phyloP scores from a whole-genome alignment of 2,113 vertebrate genomes.

The Camelus bactrianus region DNA sequence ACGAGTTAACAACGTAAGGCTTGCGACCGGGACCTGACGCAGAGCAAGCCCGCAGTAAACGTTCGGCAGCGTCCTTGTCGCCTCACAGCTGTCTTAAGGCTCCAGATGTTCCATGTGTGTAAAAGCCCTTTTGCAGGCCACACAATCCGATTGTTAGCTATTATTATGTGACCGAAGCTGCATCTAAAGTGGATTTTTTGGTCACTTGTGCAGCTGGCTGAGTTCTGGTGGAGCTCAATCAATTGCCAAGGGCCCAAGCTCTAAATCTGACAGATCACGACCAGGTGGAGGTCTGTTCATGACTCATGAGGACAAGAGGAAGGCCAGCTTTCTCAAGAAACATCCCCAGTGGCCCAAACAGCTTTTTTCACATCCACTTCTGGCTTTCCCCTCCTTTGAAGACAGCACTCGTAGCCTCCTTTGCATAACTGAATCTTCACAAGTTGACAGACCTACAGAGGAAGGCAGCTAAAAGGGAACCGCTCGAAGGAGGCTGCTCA shows the following conservation, averaged over 20 bases:
- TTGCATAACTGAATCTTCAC: slow-evolving; percentile 64
- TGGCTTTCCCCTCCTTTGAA: slow-evolving; percentile 30
- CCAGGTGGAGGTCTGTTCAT: neutral
- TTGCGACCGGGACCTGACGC: rapidly evolving
- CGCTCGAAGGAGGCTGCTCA: neutral
- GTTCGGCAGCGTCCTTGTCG: neutral
- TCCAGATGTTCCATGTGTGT: neutral
- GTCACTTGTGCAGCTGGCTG: neutral
- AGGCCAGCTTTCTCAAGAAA: neutral
- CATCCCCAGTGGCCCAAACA: neutral
- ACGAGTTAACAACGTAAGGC: neutral
- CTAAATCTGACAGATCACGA: neutral
- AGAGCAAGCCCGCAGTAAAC: neutral
- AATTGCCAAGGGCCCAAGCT: neutral
- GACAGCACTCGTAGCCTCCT: neutral
- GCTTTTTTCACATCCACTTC: neutral
- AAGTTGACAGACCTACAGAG: slow-evolving; percentile 40
- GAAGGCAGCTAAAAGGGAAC: neutral
- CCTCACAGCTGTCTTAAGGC: neutral
- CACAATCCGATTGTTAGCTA: neutral
- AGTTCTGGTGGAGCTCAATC: neutral
- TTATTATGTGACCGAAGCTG: neutral
- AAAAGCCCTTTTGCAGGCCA: neutral
- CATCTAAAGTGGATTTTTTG: neutral
- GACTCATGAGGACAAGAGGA: neutral